A percentile compares a stretch with the other conserved stretches of the same genome.
These are phyloP conservation scores for Alloscopus bannaensis DNA, from an alignment of 2,888 invertebrate genomes.

Conservation along the genomic window DNA sequence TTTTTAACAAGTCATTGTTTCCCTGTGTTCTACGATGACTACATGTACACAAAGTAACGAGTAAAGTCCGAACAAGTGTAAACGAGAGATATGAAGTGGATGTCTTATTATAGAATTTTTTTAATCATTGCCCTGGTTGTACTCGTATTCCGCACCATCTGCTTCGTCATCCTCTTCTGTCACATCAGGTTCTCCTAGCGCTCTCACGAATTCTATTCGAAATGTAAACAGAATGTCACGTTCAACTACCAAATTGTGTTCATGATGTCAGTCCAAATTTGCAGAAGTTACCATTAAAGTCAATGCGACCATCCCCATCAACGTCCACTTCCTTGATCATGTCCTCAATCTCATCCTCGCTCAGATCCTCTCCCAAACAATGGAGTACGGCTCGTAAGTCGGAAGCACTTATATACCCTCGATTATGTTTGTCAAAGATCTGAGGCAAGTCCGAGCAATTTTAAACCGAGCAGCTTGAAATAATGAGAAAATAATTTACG, in stretches of 20 bases:
- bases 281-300: constrained; percentile 86
- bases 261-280: background rate
- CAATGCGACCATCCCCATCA: constrained; percentile 94
- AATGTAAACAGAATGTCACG: background rate
- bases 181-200: constrained; percentile 87
- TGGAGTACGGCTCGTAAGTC: constrained; percentile 91
- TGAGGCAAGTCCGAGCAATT: no score
- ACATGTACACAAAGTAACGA: no score
- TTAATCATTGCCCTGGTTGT: constrained; percentile 18
- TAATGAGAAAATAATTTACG: constrained; percentile 1
- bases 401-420: constrained; percentile 93
- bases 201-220: constrained; percentile 85
- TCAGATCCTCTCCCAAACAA: constrained; percentile 90
- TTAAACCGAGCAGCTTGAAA: no score
- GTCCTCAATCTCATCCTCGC: constrained; percentile 95
- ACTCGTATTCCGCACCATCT: constrained; percentile 74
- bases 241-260: background rate
- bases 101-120: constrained; percentile 16
- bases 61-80: no score
- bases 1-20: no score
- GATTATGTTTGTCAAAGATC: constrained; percentile 91
- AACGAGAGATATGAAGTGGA: no score
- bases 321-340: constrained; percentile 98
- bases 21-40: no score
- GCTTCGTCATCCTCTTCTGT: constrained; percentile 81